A percentile compares a stretch with the other conserved stretches of the same genome.
phyloP scores from a whole-genome alignment of 2,888 invertebrate species.

The Bimastos eiseni region DNA sequence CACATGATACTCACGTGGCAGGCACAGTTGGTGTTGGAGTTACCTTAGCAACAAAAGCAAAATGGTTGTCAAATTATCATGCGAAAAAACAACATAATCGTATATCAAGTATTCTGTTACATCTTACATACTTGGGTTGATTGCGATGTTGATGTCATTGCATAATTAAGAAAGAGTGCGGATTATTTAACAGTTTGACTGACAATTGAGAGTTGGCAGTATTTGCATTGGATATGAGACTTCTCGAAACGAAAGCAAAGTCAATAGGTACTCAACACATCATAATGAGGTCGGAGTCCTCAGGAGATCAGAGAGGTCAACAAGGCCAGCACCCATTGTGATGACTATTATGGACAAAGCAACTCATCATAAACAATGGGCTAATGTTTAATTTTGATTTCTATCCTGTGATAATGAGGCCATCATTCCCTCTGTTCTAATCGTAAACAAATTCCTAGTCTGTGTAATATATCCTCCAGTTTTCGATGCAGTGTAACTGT shows the following conservation, averaged over 20 bases:
- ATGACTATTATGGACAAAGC: not conserved
- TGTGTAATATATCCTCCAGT: no score
- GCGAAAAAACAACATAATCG: not conserved
- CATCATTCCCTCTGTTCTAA: not conserved
- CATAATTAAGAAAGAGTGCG: not conserved
- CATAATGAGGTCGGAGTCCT: not conserved
- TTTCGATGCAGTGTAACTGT: no score
- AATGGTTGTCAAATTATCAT: not conserved
- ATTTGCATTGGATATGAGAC: not conserved
- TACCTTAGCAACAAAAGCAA: not conserved
- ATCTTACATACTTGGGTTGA: slow-evolving; percentile 13
- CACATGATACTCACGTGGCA: not conserved
- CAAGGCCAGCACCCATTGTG: not conserved
- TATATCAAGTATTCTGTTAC: no score
- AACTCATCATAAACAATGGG: not conserved
- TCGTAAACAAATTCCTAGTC: not conserved
- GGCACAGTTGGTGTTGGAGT: not conserved
- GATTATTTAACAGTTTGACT: not conserved
- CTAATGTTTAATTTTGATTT: not conserved
- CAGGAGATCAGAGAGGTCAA: not conserved
- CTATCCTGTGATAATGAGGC: not conserved
- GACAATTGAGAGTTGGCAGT: not conserved
- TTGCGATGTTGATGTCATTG: no score
- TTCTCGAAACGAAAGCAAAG: not conserved
- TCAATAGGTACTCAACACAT: not conserved